These are phyloP conservation scores for Callionymus lyra DNA, from an alignment of 2,113 vertebrate species.

Conservation along the genomic window DNA sequence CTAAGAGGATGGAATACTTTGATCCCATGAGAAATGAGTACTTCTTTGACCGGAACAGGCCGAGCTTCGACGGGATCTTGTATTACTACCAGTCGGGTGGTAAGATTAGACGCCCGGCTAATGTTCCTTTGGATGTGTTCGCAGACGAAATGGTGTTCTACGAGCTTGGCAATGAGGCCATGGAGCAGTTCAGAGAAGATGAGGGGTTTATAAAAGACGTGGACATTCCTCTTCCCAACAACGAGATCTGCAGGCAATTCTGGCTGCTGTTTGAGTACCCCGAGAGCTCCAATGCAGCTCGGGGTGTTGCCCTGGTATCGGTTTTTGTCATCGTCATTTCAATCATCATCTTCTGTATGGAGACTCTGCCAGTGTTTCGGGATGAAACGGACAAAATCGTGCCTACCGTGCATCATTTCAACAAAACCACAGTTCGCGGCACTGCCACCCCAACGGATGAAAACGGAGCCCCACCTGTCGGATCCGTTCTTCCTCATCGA, in stretches of 20 bases:
- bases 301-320: conserved; percentile 84
- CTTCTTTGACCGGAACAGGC: conserved; percentile 92
- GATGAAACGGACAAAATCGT: conserved; percentile 68
- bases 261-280: conserved; percentile 96
- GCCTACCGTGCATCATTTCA: conserved; percentile 30
- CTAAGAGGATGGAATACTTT: conserved; percentile 89
- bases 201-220: conserved; percentile 93
- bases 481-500: conserved; percentile 95
- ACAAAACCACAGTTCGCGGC: conserved; percentile 34
- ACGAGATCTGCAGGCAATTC: conserved; percentile 82
- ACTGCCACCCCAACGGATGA: conserved; percentile 13
- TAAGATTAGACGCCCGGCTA: conserved; percentile 86
- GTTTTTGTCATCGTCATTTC: conserved; percentile 91
- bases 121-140: conserved; percentile 88
- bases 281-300: conserved; percentile 87
- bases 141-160: conserved; percentile 92
- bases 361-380: conserved; percentile 89
- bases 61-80: conserved; percentile 94
- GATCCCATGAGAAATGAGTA: conserved; percentile 97
- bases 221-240: conserved; percentile 78
- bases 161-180: conserved; percentile 81
- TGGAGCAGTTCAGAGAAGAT: conserved; percentile 93
- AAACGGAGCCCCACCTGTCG: conserved; percentile 67
- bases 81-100: conserved; percentile 96
- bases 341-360: conserved; percentile 93